phyloP scores from a whole-genome alignment of 2,888 invertebrate species.

The Yponomeuta cagnagella region DNA sequence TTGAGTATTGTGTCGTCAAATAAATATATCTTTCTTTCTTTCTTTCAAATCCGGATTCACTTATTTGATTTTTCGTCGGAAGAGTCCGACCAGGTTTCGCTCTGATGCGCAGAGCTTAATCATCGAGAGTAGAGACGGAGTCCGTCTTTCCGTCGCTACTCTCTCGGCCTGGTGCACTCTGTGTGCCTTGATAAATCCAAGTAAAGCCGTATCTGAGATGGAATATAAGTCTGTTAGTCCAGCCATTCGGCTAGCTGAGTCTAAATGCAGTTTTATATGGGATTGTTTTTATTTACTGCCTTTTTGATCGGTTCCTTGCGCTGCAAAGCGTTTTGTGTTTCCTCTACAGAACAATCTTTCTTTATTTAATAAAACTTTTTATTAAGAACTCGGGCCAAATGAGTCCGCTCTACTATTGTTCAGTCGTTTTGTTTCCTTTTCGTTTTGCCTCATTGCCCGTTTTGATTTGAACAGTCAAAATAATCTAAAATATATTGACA shows the following conservation, averaged over 20 bases:
- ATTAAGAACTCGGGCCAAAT: neutral
- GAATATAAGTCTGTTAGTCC: neutral
- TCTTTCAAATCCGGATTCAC: too few species aligned
- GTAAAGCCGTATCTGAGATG: neutral
- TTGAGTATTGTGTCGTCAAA: too few species aligned
- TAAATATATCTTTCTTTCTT: too few species aligned
- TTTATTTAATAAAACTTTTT: neutral
- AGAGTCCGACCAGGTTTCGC: too few species aligned
- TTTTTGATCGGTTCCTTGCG: constrained; percentile 1
- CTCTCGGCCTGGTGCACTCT: too few species aligned
- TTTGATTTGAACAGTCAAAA: neutral
- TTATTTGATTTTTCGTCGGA: too few species aligned
- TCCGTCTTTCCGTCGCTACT: too few species aligned
- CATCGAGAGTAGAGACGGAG: too few species aligned
- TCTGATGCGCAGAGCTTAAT: too few species aligned
- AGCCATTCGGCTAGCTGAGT: neutral
- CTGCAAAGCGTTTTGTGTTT: neutral
- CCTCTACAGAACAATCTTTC: neutral
- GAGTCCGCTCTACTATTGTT: neutral
- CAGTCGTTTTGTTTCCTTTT: constrained; percentile 3
- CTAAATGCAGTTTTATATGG: neutral
- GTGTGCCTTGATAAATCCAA: too few species aligned
- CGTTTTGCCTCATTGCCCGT: neutral
- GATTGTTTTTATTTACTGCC: constrained; percentile 11
- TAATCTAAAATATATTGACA: too few species aligned